A percentile compares a stretch with the other conserved stretches of the same genome.
Conservation (phyloP, 2,888 invertebrate genomes). For the Epirrita christyi region DNA sequence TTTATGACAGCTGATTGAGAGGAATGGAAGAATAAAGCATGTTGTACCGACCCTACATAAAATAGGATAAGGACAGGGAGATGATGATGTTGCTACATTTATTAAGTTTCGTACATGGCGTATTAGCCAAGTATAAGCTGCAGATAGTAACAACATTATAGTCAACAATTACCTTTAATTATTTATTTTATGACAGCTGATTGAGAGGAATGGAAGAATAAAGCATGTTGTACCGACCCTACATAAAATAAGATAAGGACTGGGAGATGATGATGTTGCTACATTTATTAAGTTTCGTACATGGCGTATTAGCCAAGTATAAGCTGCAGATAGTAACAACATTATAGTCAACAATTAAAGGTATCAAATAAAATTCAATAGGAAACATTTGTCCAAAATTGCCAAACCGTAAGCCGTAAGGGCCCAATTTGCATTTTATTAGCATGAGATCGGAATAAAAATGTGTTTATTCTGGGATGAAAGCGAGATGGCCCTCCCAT, state of each 20-base stretch:
- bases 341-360: conserved; percentile 68
- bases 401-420: conserved; percentile 76
- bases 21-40: too few species aligned
- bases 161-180: too few species aligned
- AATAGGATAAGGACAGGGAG: too few species aligned
- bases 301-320: not conserved
- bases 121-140: not conserved
- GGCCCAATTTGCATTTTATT: conserved; percentile 80
- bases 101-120: not conserved
- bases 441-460: conserved; percentile 78
- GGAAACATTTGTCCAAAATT: conserved; percentile 77
- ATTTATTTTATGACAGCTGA: too few species aligned
- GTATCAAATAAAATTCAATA: conserved; percentile 75
- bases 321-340: conserved; percentile 33
- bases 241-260: too few species aligned
- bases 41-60: too few species aligned
- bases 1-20: too few species aligned
- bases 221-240: too few species aligned
- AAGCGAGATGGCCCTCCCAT: conserved; percentile 66
- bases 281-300: not conserved
- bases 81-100: too few species aligned
- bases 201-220: too few species aligned
- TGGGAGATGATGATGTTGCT: too few species aligned
- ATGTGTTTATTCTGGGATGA: conserved; percentile 77
- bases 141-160: conserved; percentile 46